Percentiles rank a stretch among this genome's conserved stretches.
Conservation (phyloP, 2,888 invertebrate genomes). For the Phania funesta region DNA sequence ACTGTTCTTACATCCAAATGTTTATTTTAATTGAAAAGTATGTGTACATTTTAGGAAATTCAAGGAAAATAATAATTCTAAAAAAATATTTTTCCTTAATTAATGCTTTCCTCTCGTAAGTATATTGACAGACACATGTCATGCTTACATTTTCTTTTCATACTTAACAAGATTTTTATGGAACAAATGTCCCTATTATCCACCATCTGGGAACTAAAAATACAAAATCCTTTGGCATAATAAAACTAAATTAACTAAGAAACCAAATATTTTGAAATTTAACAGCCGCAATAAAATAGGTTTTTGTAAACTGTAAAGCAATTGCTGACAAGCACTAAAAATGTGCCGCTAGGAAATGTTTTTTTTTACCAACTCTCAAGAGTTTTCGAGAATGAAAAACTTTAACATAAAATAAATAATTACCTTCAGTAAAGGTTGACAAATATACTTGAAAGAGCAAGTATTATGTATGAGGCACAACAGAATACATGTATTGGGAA, state of each 20-base stretch:
- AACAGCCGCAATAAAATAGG: slow-evolving; percentile 13
- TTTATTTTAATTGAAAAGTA: too few species aligned
- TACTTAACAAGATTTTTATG: slow-evolving; percentile 27
- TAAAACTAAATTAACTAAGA: not conserved
- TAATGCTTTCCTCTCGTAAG: not conserved
- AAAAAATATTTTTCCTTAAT: too few species aligned
- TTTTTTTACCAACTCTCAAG: slow-evolving; percentile 11
- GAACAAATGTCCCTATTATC: slow-evolving; percentile 50
- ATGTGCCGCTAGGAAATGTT: too few species aligned
- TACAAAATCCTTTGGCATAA: slow-evolving; percentile 43
- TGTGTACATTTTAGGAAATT: too few species aligned
- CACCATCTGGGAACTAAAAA: slow-evolving; percentile 28
- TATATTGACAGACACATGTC: slow-evolving; percentile 8
- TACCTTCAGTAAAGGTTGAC: slow-evolving; percentile 49
- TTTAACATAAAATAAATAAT: slow-evolving; percentile 12
- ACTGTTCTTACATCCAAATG: too few species aligned
- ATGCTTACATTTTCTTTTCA: slow-evolving; percentile 47
- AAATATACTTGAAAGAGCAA: slow-evolving; percentile 31
- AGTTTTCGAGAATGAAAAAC: slow-evolving; percentile 19
- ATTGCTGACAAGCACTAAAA: slow-evolving; percentile 44
- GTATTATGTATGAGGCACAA: slow-evolving; percentile 29
- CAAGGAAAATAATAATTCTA: too few species aligned
- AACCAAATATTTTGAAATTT: slow-evolving; percentile 10
- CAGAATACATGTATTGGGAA: slow-evolving; percentile 12
- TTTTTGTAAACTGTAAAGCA: slow-evolving; percentile 3